A percentile compares a stretch with the other conserved stretches of the same genome.
Conservation (phyloP, 1,140 invertebrate species). For the Zaprionus taronus region DNA sequence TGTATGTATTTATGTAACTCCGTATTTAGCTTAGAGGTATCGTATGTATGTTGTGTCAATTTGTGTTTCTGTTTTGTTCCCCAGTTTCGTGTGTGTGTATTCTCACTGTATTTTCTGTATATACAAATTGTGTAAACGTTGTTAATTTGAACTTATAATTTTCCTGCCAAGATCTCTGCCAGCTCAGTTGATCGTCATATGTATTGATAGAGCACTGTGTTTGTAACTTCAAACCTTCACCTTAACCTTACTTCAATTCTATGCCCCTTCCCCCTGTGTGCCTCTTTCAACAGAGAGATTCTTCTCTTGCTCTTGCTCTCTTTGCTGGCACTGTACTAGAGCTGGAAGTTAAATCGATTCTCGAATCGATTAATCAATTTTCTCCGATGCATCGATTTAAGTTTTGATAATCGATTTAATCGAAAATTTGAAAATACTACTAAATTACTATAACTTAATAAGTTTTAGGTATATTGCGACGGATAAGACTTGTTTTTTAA, state of each 20-base stretch:
- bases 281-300: too few relatives aligned
- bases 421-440: too few relatives aligned
- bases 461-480: too few relatives aligned
- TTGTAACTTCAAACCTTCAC: not conserved
- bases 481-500: too few relatives aligned
- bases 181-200: not conserved
- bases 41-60: slow-evolving; percentile 17
- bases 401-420: too few relatives aligned
- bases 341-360: too few relatives aligned
- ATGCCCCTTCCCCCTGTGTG: not conserved
- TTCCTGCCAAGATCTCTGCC: not conserved
- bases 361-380: too few relatives aligned
- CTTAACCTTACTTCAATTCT: not conserved
- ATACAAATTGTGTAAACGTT: slow-evolving; percentile 8
- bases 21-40: slow-evolving; percentile 31
- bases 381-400: too few relatives aligned
- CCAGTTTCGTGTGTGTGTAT: slow-evolving; percentile 21
- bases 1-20: slow-evolving; percentile 33
- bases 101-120: slow-evolving; percentile 15
- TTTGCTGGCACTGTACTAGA: slow-evolving; percentile 15
- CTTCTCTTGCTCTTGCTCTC: not conserved
- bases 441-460: too few relatives aligned
- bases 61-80: slow-evolving; percentile 16
- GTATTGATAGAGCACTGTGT: not conserved
- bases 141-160: not conserved